Percentiles rank a stretch among this genome's conserved stretches.
Conservation (phyloP, 2,113 vertebrate genomes). For the Scartelaos histophorus region DNA sequence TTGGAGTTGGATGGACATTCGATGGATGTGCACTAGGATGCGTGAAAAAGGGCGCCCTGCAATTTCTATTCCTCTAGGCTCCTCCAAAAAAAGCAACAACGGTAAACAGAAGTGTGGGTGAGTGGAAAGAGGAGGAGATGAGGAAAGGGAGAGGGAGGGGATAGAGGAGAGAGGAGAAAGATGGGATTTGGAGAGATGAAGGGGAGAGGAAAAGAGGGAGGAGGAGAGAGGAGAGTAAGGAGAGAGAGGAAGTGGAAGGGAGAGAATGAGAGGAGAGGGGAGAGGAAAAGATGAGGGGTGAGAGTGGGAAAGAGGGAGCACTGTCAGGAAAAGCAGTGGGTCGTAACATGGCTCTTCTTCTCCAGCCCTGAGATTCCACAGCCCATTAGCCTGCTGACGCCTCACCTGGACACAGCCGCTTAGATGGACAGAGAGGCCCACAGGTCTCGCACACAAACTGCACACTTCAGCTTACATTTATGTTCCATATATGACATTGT, state of each 20-base stretch:
- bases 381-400: conserved; percentile 56
- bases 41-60: conserved; percentile 52
- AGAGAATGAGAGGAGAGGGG: neutral
- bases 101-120: neutral
- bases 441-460: conserved; percentile 11
- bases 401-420: conserved; percentile 46
- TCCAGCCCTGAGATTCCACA: conserved; percentile 53
- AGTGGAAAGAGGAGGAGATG: neutral
- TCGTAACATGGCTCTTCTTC: conserved; percentile 52
- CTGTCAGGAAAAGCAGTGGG: conserved; percentile 50
- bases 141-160: neutral
- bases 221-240: no score
- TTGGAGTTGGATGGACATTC: conserved; percentile 52
- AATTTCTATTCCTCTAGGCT: conserved; percentile 64
- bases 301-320: conserved; percentile 18
- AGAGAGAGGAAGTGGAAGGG: no score
- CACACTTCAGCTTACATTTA: neutral
- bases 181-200: no score
- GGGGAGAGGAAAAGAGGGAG: no score
- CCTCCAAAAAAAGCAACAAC: conserved; percentile 54
- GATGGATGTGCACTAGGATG: conserved; percentile 61
- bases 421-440: conserved; percentile 30
- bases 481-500: neutral
- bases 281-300: neutral
- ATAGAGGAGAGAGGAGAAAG: no score